Evolutionary conservation across 2,113 vertebrate genomes (phyloP), one percentile per base, ranked within the genome.

Genomic region (Urocitellus parryii): DNA sequence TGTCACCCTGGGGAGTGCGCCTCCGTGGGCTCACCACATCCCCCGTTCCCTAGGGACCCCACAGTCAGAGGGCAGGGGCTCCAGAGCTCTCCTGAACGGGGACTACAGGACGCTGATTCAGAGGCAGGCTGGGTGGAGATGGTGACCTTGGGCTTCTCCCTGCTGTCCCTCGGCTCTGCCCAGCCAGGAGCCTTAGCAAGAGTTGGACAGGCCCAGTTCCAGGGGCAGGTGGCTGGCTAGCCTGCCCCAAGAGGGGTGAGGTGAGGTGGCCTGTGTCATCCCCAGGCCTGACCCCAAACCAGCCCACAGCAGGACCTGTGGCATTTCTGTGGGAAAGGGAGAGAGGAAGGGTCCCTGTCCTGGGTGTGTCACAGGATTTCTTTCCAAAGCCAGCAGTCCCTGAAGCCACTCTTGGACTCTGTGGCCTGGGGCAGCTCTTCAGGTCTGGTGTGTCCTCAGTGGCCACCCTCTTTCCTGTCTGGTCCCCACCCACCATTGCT

Each of bases 251-350:
- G 20, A 58, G 48, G 17, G n/a, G 37, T 0, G 4, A 67, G 29
- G 4, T 17, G 6, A 16, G 24, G 14, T 5, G 53, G 17, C 53
- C 42, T 1, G n/a, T 18, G 24, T 27, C 24, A 29, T 27, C 42
- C 58, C 63, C 42, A 85, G 73, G 12, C 34, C 68, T 20, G 39
- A 12, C 16, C n/a, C 22, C 5, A 61, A 27, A 3, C 27, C 13
- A 3, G 56, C 6, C n/a, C 0, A 1, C 29, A 63, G 8, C 17
- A 0, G 27, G 56, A 56, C 72, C 27, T 4, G 2, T 13, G 85
- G 22, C n/a, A 6, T 58, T 37, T 72, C 37, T n/a, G 45, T 27
- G 7, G 56, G 22, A 58, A 17, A 8, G 20, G 22, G 16, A 8
- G 25, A 17, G 12, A 63, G 42, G 73, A 68, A 18, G 22, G 58